phyloP scores from a whole-genome alignment of 2,888 invertebrate genomes.

The Tetanocera ferruginea region DNA sequence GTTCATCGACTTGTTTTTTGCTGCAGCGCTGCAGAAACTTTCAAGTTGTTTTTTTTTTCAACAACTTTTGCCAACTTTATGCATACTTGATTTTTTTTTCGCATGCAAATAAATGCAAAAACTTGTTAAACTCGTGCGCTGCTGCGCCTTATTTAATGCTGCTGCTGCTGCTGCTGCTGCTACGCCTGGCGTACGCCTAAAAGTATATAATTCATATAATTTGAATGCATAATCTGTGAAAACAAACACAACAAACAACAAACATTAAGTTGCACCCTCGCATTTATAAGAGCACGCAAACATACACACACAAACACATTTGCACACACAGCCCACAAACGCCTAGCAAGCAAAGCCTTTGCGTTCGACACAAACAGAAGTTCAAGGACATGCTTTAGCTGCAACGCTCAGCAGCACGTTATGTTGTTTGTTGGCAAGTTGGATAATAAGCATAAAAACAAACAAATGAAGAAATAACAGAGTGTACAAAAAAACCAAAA shows the following conservation, averaged over 20 bases:
- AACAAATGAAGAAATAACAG: constrained; percentile 1
- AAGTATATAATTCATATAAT: constrained; percentile 44
- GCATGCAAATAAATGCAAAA: constrained; percentile 9
- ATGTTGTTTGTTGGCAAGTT: neutral
- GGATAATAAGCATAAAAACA: constrained; percentile 16
- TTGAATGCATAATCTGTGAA: constrained; percentile 44
- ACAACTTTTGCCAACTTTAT: neutral
- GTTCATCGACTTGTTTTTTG: constrained; percentile 20
- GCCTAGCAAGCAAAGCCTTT: neutral
- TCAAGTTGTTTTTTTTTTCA: constrained; percentile 2
- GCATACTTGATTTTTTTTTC: neutral
- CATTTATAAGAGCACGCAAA: constrained; percentile 9
- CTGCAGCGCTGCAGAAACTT: neutral
- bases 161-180: neutral
- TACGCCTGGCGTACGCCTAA: constrained; percentile 29
- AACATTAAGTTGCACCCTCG: constrained; percentile 21
- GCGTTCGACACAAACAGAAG: constrained; percentile 23
- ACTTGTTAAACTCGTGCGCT: neutral
- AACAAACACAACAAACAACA: constrained; percentile 22
- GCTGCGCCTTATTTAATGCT: no score
- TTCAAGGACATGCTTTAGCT: constrained; percentile 35
- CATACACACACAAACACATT: constrained; percentile 26
- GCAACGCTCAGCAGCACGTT: constrained; percentile 20
- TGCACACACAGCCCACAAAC: neutral
- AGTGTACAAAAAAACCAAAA: neutral